These are phyloP conservation scores for Gavialis gangeticus DNA, from an alignment of 2,113 vertebrate species.

Conservation along the genomic window DNA sequence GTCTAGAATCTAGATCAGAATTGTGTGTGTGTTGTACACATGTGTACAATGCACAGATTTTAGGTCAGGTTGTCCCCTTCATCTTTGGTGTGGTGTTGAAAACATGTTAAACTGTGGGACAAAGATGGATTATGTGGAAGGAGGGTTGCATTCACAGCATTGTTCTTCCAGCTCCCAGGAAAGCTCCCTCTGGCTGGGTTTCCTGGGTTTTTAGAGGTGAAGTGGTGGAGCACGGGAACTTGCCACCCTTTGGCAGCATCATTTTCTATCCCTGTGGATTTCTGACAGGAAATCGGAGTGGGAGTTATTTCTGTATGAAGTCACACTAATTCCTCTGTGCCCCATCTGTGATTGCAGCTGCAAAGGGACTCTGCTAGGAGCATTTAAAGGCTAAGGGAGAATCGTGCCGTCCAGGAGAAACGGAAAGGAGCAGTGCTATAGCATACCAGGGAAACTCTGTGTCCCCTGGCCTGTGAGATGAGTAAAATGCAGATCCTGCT, in stretches of 20 bases:
- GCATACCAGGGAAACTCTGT: not conserved
- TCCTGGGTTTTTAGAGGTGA: not conserved
- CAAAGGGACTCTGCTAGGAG: not conserved
- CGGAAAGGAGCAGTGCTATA: not conserved
- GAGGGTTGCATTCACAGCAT: not conserved
- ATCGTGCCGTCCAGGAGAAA: not conserved
- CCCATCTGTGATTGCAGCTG: not conserved
- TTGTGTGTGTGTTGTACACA: not conserved
- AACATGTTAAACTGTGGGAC: not conserved
- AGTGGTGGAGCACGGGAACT: not conserved
- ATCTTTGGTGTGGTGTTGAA: conserved; percentile 1
- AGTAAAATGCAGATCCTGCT: not conserved
- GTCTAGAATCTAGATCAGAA: not conserved
- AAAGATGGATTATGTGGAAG: conserved; percentile 1
- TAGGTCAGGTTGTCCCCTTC: not conserved
- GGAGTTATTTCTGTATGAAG: not conserved
- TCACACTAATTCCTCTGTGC: not conserved
- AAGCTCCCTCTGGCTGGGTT: not conserved
- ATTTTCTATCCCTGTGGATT: not conserved
- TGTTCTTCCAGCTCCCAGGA: not conserved
- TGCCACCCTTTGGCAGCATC: fast-evolving
- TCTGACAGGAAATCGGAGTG: not conserved
- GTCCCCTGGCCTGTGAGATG: not conserved
- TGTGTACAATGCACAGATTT: not conserved
- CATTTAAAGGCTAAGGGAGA: not conserved